Conservation (phyloP, 2,797 vertebrate genomes). For the Gadopsis bispinosus region DNA sequence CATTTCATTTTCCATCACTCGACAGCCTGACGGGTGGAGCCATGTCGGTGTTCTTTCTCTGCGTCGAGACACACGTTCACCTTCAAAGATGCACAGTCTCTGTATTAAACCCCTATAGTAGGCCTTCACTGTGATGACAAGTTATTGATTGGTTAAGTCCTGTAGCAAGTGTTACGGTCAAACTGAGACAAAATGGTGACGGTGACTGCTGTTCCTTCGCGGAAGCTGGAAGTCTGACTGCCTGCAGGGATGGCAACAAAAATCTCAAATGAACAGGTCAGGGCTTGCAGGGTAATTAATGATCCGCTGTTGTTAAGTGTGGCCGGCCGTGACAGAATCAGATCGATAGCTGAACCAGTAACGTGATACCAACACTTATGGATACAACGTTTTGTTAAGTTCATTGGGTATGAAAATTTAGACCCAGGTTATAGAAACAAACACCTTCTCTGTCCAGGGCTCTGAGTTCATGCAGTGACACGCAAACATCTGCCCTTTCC, state of each 20-base stretch:
- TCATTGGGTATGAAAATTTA: constrained; percentile 23
- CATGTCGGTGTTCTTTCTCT: neutral
- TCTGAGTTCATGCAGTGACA: constrained; percentile 27
- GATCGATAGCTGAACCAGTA: constrained; percentile 44
- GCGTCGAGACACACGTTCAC: neutral
- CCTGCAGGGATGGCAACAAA: constrained; percentile 26
- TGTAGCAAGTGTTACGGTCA: constrained; percentile 31
- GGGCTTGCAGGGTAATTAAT: constrained; percentile 57
- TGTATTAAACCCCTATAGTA: neutral
- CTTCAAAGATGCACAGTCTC: neutral
- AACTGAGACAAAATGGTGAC: constrained; percentile 34
- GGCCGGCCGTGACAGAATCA: constrained; percentile 24
- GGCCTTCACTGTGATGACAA: neutral
- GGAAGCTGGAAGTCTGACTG: constrained; percentile 25
- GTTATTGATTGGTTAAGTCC: constrained; percentile 33
- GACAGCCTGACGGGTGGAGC: neutral
- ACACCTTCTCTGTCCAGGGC: constrained; percentile 17
- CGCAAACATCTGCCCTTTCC: constrained; percentile 19
- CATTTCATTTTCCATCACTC: constrained; percentile 27
- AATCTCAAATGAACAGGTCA: constrained; percentile 47
- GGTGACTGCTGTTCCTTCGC: constrained; percentile 19
- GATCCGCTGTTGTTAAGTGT: constrained; percentile 33
- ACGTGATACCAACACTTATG: constrained; percentile 10
- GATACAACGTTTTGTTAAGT: constrained; percentile 1
- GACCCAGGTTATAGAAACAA: neutral